Evolutionary conservation across 2,888 invertebrate species (phyloP).

Genomic region (Drosophila antonietae): DNA sequence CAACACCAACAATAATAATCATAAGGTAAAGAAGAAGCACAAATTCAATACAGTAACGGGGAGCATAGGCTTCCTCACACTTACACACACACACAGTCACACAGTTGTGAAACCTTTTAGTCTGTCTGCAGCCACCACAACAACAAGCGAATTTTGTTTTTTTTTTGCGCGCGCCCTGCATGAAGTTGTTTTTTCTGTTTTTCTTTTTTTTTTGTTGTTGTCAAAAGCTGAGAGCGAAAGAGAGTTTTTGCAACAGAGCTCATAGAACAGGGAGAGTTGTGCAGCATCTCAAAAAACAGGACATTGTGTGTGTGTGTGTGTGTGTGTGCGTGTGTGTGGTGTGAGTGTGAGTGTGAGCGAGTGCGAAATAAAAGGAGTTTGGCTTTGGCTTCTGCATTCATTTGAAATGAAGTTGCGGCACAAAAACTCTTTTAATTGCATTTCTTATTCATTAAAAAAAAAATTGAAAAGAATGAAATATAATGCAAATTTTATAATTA

Average conservation of each 20-base stretch:
- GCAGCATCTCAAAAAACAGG: slow-evolving; percentile 54
- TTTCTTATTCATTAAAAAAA: slow-evolving; percentile 13
- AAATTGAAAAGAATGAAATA: background rate
- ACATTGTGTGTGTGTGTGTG: slow-evolving; percentile 5
- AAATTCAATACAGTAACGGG: slow-evolving; percentile 16
- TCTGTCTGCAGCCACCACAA: slow-evolving; percentile 42
- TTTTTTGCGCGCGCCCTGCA: slow-evolving; percentile 32
- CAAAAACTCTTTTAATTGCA: slow-evolving; percentile 10
- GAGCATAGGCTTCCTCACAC: slow-evolving; percentile 12
- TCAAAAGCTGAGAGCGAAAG: slow-evolving; percentile 29
- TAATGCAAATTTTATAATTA: background rate
- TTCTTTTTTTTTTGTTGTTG: slow-evolving; percentile 14
- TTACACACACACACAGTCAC: slow-evolving; percentile 4
- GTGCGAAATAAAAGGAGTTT: slow-evolving; percentile 22
- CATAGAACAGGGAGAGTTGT: slow-evolving; percentile 53
- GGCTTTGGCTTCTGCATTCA: slow-evolving; percentile 20
- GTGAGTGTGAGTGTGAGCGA: slow-evolving; percentile 25
- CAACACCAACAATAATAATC: slow-evolving; percentile 29
- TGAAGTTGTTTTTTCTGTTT: slow-evolving; percentile 46
- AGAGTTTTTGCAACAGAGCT: slow-evolving; percentile 42
- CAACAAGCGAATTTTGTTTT: slow-evolving; percentile 31
- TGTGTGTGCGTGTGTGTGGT: too few relatives aligned
- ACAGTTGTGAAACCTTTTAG: slow-evolving; percentile 20
- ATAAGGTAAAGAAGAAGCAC: slow-evolving; percentile 45
- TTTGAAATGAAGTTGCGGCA: slow-evolving; percentile 37